Evolutionary conservation across 2,888 invertebrate species (phyloP), one percentile per base, ranked within the genome.

Genomic region (Spatulosminthurus flaviceps): DNA sequence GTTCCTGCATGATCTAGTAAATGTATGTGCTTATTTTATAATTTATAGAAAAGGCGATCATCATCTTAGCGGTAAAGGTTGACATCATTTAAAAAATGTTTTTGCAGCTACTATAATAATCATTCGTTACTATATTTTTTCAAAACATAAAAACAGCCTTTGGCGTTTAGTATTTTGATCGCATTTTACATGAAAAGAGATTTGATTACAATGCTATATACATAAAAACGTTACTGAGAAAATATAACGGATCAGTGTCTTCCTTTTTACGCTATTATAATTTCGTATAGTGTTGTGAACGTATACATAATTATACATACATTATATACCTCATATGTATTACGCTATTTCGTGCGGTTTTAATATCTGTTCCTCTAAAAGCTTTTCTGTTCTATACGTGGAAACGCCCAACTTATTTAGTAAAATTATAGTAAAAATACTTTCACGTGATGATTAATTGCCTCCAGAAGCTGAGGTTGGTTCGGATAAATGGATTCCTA

Each of bases 401-500:
- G 51, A 51, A 34, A 34, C 34, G 4, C 51, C 2, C 7, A 51
- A 51, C 51, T 11, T n/a, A 51, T 34, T 34, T 9, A 34, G 34
- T 34, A 51, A 51, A 64, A 11, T 24, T 24, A 24, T 16, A 64
- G 22, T 64, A 64, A 64, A 64, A 64, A 64, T 64, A 64, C 26
- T 64, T n/a, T n/a, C 9, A 34, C 1, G 19, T 61, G 21, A n/a
- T n/a, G n/a, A 72, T 72, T 26, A 60, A 64, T 61, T 74, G 16
- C 60, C 34, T 7, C 43, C 41, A 24, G 75, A 42, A 16, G 75
- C 29, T 24, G 67, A 51, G 28, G 28, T 67, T 42, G 76, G 69
- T 60, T 83, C 81, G 2, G 83, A 80, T 1, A 85, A 84, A 71
- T 82, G 76, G 61, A 86, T 82, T 24, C 86, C 86, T 60, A 86